Evolutionary conservation across 2,113 vertebrate species (phyloP).

Genomic region (Python bivittatus): DNA sequence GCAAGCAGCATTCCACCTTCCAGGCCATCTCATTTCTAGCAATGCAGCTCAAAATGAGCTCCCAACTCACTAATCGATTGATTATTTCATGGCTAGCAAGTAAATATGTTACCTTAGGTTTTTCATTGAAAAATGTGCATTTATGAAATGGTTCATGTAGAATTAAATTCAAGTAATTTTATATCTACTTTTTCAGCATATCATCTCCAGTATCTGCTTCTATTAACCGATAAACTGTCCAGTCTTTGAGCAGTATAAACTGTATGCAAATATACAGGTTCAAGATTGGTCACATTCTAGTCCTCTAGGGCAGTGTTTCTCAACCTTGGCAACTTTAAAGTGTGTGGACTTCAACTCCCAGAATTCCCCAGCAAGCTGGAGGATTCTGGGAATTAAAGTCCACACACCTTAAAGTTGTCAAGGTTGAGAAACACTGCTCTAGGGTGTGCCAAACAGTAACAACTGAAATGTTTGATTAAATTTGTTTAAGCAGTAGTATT

Average conservation of each 20-base stretch:
- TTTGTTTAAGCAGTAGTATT: not conserved
- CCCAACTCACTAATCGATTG: not conserved
- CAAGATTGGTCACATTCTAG: conserved; percentile 10
- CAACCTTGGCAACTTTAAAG: no score
- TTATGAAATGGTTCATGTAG: not conserved
- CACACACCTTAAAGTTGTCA: no score
- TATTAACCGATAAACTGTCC: not conserved
- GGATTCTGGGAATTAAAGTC: no score
- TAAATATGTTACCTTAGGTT: conserved; percentile 30
- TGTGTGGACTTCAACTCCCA: no score
- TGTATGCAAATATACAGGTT: not conserved
- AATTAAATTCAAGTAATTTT: conserved; percentile 13
- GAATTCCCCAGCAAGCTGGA: no score
- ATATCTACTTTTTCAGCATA: not conserved
- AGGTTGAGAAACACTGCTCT: no score
- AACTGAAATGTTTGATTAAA: conserved; percentile 1
- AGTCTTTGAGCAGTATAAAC: not conserved
- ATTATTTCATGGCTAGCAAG: not conserved
- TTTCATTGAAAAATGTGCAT: conserved; percentile 9
- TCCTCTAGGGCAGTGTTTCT: no score
- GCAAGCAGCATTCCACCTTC: not conserved
- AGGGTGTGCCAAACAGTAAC: conserved; percentile 13
- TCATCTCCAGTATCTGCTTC: conserved; percentile 14
- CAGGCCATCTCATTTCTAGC: not conserved
- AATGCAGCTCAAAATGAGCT: not conserved